Base-by-base conservation (phyloP, 1,140 invertebrate genomes). In the Aricia agestis region DNA sequence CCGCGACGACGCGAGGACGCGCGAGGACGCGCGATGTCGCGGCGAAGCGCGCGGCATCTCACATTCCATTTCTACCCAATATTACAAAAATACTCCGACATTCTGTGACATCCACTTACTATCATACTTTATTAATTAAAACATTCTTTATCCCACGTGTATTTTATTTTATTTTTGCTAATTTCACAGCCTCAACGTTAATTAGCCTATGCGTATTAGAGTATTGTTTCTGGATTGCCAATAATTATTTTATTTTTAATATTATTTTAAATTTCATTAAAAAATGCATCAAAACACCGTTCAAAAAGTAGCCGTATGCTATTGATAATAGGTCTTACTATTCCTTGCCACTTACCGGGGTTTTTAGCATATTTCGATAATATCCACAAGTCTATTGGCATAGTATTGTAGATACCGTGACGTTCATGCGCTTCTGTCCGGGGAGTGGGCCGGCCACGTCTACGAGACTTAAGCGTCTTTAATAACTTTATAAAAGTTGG, bases 141-240 rank as follows among this genome's bases (percentile, higher is more conserved):
- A 85, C 84, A 83, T 87, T 83, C 85, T 63, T 61, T 57, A 61
- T 59, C 83, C 84, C 87, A 86, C 86, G 83, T 88, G 86, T 85
- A 80, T 81, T 84, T 84, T 81, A 84, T 77, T 81, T 89, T 91
- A 85, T 87, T 89, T 88, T 90, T 89, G 87, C 87, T 90, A 90
- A 91, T 89, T 86, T 91, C 89, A 91, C 89, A 91, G 89, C 89
- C 89, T 82, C 86, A 88, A 84, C 82, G 83, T 89, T 81, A 89
- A 90, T 91, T 91, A 91, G 89, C 89, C 89, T 91, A 91, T 91
- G 89, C 89, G 80, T 89, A 88, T 87, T 85, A 91, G 82, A 87
- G 87, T 91, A 90, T 88, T 90, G 87, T 91, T 88, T 90, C 85
- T 88, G 89, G 82, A 84, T 85, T 89, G 87, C 87, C 87, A 91